These are phyloP conservation scores for Panzeria rudis DNA, from an alignment of 2,888 invertebrate genomes.

Conservation along the genomic window DNA sequence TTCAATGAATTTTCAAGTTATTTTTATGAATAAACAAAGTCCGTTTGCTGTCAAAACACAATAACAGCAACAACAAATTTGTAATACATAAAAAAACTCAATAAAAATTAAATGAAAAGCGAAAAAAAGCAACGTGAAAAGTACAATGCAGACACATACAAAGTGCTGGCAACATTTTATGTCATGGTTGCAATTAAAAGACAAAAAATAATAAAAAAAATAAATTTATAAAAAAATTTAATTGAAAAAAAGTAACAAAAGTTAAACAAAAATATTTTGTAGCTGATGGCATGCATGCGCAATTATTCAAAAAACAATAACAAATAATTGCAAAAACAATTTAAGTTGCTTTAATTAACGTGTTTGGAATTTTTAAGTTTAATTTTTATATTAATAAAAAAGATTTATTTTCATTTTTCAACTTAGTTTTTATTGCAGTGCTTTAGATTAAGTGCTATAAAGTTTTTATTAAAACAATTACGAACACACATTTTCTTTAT, in stretches of 20 bases:
- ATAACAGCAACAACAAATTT: slow-evolving; percentile 45
- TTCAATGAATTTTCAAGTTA: slow-evolving; percentile 50
- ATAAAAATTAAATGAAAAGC: slow-evolving; percentile 24
- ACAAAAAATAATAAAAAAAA: slow-evolving; percentile 3
- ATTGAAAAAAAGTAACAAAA: slow-evolving; percentile 31
- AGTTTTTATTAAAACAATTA: slow-evolving; percentile 6
- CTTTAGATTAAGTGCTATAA: neutral
- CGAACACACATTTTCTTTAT: neutral
- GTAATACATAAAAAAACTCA: slow-evolving; percentile 25
- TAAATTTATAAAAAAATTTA: too few relatives aligned
- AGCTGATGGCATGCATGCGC: slow-evolving; percentile 61
- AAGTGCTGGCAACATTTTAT: slow-evolving; percentile 64
- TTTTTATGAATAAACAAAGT: slow-evolving; percentile 41
- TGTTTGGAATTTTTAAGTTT: slow-evolving; percentile 47
- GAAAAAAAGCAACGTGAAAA: neutral
- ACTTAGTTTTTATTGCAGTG: slow-evolving; percentile 14
- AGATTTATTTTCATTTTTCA: slow-evolving; percentile 22
- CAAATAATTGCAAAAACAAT: neutral
- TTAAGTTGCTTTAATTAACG: slow-evolving; percentile 59
- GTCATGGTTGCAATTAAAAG: slow-evolving; percentile 68
- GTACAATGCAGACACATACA: slow-evolving; percentile 34
- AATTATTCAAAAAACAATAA: slow-evolving; percentile 50
- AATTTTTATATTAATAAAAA: slow-evolving; percentile 33
- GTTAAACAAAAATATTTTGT: slow-evolving; percentile 39
- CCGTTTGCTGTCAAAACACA: slow-evolving; percentile 35